These are phyloP conservation scores for Aplodontia rufa DNA, from an alignment of 2,113 vertebrate genomes.

Conservation along the genomic window DNA sequence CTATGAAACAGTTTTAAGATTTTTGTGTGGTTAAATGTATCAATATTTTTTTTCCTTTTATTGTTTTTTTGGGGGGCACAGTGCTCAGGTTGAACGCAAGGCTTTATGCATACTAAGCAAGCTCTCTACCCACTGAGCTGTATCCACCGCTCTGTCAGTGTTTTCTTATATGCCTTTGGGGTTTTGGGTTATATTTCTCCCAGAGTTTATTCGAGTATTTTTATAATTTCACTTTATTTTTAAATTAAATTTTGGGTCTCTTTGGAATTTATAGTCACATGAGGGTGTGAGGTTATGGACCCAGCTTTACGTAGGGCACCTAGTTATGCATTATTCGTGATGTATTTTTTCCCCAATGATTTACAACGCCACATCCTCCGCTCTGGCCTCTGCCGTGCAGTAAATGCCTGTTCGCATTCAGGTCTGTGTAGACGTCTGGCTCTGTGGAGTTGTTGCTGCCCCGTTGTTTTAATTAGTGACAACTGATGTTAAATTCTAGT, in stretches of 20 bases:
- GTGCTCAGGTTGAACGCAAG: neutral
- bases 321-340: neutral
- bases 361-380: neutral
- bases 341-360: neutral
- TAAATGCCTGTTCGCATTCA: neutral
- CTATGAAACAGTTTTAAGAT: slow-evolving; percentile 19
- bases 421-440: neutral
- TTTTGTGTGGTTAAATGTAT: slow-evolving; percentile 25
- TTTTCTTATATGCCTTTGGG: neutral
- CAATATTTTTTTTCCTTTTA: neutral
- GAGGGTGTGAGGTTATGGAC: neutral
- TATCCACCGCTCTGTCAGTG: neutral
- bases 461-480: slow-evolving; percentile 2
- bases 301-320: neutral
- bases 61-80: neutral
- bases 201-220: neutral
- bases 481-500: neutral
- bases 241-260: neutral
- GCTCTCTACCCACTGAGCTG: neutral
- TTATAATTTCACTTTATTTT: neutral
- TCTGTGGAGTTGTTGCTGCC: neutral
- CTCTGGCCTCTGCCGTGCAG: neutral
- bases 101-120: neutral
- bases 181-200: neutral
- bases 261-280: neutral